Conservation (phyloP, 2,888 invertebrate genomes). For the Synergus umbraculus region DNA sequence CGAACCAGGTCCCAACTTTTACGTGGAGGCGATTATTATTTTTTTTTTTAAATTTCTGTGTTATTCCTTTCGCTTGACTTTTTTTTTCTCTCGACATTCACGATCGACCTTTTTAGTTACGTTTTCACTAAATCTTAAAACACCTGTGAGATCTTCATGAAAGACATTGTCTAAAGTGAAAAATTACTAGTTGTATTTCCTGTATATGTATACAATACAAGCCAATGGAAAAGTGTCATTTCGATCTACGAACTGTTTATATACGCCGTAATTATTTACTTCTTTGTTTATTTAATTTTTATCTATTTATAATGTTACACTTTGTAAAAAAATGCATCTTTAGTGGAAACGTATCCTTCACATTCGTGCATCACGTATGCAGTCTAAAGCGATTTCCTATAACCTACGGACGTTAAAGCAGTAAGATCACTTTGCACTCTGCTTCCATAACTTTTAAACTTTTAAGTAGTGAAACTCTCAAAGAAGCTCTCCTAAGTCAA, state of each 20-base stretch:
- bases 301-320: constrained; percentile 32
- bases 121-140: constrained; percentile 40
- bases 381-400: constrained; percentile 66
- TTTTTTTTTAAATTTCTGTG: constrained; percentile 42
- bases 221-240: constrained; percentile 17
- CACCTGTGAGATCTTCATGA: constrained; percentile 27
- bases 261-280: constrained; percentile 34
- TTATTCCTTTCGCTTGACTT: constrained; percentile 42
- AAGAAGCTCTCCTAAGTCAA: constrained; percentile 15
- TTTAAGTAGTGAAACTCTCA: constrained; percentile 20
- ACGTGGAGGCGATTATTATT: constrained; percentile 44
- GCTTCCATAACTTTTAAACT: constrained; percentile 46
- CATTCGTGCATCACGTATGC: constrained; percentile 65
- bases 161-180: constrained; percentile 33
- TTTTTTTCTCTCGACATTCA: constrained; percentile 48
- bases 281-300: constrained; percentile 41
- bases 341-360: constrained; percentile 64
- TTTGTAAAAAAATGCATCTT: constrained; percentile 59
- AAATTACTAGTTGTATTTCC: constrained; percentile 1
- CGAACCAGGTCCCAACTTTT: constrained; percentile 65
- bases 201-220: constrained; percentile 11
- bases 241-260: background rate
- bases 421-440: constrained; percentile 71
- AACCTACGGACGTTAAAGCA: constrained; percentile 72
- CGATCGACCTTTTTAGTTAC: constrained; percentile 23